Base-by-base conservation (phyloP, 2,888 invertebrate genomes). In the Nomada ferruginata region DNA sequence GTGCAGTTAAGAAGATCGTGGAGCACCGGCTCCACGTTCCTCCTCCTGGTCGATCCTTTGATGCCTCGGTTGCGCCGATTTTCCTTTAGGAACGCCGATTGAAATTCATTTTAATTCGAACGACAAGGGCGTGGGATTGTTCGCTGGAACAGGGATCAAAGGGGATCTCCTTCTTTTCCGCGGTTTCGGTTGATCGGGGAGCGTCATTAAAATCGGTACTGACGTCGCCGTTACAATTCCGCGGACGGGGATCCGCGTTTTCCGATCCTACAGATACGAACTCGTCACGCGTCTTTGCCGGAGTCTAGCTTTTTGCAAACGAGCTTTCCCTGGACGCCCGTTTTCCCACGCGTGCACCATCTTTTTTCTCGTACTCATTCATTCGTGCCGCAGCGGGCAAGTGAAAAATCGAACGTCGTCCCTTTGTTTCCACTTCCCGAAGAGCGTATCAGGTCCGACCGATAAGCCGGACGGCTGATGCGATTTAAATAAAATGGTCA, bases 1-100 rank as follows among this genome's bases (percentile, higher is more conserved):
- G 74, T 29, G 68, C 68, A 82, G 82, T 83, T 83, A 76, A 83
- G 82, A 76, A 82, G 66, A 76, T 63, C 68, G 81, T 75, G 20
- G 71, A 80, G 82, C 76, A 57, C 76, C 64, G 36, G 10, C 66
- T 71, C 71, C 57, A 66, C 55, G 69, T 70, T 74, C 55, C 64
- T 36, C 61, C 74, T 26, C 57, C 42, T 69, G 60, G 76, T 76
- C 76, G 74, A 74, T 81, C 81, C 74, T 80, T 81, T 69, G 80
- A 80, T 63, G 55, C n/a, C 13, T 44, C 36, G 47, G 11, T 1
- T 1, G 10, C 47, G 29, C 1, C 47, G 47, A 47, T 15, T 15
- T 18, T 50, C 50, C 0, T 1, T 53, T 53, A n/a, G 9, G 0
- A n/a, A 53, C n/a, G 26, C 26, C 26, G n/a, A 53, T 53, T n/a